Conservation (phyloP, 2,888 invertebrate genomes). For the Cryptocheilus praepositus region DNA sequence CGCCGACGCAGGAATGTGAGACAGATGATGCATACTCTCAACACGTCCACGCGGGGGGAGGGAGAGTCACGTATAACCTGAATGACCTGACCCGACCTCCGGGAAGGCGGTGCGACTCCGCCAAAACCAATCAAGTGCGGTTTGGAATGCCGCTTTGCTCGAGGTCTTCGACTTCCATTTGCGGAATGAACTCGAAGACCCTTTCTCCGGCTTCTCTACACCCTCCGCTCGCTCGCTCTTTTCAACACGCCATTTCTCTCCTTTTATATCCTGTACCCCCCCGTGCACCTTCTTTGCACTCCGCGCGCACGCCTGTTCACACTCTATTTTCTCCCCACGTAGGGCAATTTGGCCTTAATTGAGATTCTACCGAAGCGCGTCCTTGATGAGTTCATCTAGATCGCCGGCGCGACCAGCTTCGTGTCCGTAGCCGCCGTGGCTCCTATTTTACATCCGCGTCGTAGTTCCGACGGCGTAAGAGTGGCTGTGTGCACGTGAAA, state of each 20-base stretch:
- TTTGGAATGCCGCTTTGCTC: constrained; percentile 64
- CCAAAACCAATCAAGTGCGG: constrained; percentile 69
- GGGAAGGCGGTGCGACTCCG: constrained; percentile 53
- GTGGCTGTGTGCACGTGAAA: too few species aligned
- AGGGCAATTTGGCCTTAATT: constrained; percentile 55
- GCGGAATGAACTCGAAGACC: constrained; percentile 50
- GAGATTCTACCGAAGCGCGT: constrained; percentile 55
- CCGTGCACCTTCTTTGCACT: constrained; percentile 13
- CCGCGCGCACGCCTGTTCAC: constrained; percentile 44
- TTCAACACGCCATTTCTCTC: neutral
- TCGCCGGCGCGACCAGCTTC: constrained; percentile 4
- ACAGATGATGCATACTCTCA: constrained; percentile 24
- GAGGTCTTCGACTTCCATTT: constrained; percentile 59
- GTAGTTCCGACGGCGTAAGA: too few species aligned
- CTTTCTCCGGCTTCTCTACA: constrained; percentile 26
- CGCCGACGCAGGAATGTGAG: constrained; percentile 20
- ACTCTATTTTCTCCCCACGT: constrained; percentile 49
- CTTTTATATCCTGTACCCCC: constrained; percentile 5
- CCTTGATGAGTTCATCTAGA: constrained; percentile 56
- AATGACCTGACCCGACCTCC: constrained; percentile 64
- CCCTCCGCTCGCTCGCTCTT: constrained; percentile 18
- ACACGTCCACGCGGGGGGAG: constrained; percentile 19
- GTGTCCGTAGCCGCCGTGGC: too few species aligned
- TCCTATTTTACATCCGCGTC: too few species aligned
- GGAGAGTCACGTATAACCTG: constrained; percentile 62